Conservation (phyloP, 2,888 invertebrate species). For the Lycaena phlaeas region DNA sequence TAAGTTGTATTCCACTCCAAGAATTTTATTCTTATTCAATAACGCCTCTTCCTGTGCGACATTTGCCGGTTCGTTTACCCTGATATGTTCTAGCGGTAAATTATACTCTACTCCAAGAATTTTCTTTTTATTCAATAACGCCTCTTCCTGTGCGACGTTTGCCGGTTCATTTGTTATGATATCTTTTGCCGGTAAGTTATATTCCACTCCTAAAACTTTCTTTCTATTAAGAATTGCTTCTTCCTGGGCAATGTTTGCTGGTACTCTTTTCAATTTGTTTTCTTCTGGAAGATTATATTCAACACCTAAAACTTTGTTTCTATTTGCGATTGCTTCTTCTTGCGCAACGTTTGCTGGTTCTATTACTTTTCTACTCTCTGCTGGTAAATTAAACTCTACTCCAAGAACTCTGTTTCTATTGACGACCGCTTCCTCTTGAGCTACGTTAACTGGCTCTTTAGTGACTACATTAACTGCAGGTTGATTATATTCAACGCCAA, state of each 20-base stretch:
- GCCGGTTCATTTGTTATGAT: conserved; percentile 33
- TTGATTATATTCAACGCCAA: conserved; percentile 77
- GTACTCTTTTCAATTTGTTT: conserved; percentile 29
- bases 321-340: conserved; percentile 75
- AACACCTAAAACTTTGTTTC: conserved; percentile 72
- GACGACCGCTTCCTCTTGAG: conserved; percentile 50
- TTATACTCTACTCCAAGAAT: conserved; percentile 11
- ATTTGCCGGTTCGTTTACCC: neutral
- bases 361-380: conserved; percentile 10
- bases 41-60: conserved; percentile 1
- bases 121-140: conserved; percentile 44
- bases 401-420: conserved; percentile 35
- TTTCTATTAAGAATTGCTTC: conserved; percentile 66
- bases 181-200: conserved; percentile 48
- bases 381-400: conserved; percentile 3
- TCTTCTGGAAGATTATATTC: conserved; percentile 68
- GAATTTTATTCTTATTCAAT: conserved; percentile 29
- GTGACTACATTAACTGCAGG: conserved; percentile 28
- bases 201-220: conserved; percentile 75
- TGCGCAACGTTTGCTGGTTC: conserved; percentile 60
- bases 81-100: conserved; percentile 13
- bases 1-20: neutral
- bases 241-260: conserved; percentile 47
- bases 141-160: conserved; percentile 52
- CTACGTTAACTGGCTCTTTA: conserved; percentile 42